These are phyloP conservation scores for Eutrigla gurnardus DNA, from an alignment of 2,797 vertebrate species.

Conservation along the genomic window DNA sequence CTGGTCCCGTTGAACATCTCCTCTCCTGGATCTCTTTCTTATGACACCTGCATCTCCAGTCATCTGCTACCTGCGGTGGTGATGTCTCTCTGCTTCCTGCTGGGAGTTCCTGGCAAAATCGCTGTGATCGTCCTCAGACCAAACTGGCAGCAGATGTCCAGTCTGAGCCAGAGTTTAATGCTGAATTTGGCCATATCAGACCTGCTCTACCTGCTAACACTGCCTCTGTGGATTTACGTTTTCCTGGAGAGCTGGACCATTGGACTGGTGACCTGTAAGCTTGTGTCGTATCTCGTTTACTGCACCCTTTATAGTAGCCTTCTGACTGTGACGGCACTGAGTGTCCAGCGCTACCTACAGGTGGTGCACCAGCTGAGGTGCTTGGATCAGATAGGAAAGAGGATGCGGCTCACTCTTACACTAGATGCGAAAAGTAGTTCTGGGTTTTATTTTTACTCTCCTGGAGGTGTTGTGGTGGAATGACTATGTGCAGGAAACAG, in stretches of 20 bases:
- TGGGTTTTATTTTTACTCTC: no score
- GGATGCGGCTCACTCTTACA: neutral
- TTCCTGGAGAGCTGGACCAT: conserved; percentile 57
- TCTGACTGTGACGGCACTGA: conserved; percentile 56
- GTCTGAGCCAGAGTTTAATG: conserved; percentile 67
- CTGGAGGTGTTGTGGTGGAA: no score
- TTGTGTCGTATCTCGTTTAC: conserved; percentile 40
- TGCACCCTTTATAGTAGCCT: conserved; percentile 41
- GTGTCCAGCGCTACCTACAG: conserved; percentile 68
- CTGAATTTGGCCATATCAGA: conserved; percentile 70
- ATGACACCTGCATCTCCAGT: neutral
- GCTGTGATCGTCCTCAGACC: conserved; percentile 48
- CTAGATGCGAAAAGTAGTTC: no score
- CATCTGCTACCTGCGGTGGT: neutral
- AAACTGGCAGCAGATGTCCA: conserved; percentile 50
- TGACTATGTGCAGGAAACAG: neutral
- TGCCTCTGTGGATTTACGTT: conserved; percentile 65
- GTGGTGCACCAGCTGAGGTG: conserved; percentile 45
- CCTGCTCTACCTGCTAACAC: conserved; percentile 59
- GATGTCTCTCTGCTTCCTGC: conserved; percentile 46
- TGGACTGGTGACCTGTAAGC: conserved; percentile 56
- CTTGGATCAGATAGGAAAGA: neutral
- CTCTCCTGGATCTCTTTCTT: conserved; percentile 2
- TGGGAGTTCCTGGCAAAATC: conserved; percentile 72
- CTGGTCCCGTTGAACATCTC: neutral